Base-by-base conservation (phyloP, 2,113 vertebrate species). In the Camelus bactrianus region DNA sequence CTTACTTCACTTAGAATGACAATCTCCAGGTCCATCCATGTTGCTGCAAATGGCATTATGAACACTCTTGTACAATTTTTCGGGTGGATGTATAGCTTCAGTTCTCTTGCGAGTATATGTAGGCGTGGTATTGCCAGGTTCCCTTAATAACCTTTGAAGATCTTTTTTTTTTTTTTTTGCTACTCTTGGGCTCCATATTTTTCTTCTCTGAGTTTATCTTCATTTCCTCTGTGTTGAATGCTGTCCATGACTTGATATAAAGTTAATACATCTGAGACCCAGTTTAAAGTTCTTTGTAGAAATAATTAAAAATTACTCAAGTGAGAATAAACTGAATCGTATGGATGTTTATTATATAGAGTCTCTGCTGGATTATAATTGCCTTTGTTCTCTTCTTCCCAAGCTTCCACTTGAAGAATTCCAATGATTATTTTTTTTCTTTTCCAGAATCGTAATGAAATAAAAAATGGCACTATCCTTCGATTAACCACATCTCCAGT, bases 401-500 rank as follows among this genome's bases (percentile, higher is more conserved):
- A 65, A 79, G 32, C 26, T 69, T 79, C 28, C 81, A 38, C 17
- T 46, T 79, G 48, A 81, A 56, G 19, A 77, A 24, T 97, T 67
- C 90, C 62, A 75, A 81, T 97, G 84, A 50, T 69, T 5, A 96
- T 95, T 93, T 87, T 92, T 97, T 98, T 98, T 88, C 97, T 98
- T 98, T 98, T 95, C 12, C 98, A 99, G 99, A 99, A 99, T 98
- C 99, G 99, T 95, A 99, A 99, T 94, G 99, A 99, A 98, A 99
- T 99, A 92, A 99, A 99, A 98, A 99, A 99, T 5, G 99, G 99
- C 97, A 99, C 99, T 0, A 99, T 99, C 85, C 99, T 99, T 95
- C 99, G 99, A 89, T 95, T 99, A 98, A 99, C 99, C 93, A 99
- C 99, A 6, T 99, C 99, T 95, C 99, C 99, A 76, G 99, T 99